These are phyloP conservation scores for Telmatherina bonti DNA, from an alignment of 2,797 vertebrate genomes.

Conservation along the genomic window DNA sequence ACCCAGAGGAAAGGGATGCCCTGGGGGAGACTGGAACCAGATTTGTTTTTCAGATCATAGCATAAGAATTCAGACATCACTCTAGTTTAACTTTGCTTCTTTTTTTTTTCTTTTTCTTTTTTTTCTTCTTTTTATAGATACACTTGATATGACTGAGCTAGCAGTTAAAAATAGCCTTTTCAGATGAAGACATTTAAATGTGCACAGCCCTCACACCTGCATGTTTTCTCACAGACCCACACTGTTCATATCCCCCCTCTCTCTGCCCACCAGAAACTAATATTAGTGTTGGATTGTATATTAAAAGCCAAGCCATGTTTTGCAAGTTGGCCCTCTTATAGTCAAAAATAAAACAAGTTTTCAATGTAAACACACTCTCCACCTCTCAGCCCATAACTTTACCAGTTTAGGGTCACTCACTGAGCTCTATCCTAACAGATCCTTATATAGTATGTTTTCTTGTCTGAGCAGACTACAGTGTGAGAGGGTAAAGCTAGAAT, in stretches of 20 bases:
- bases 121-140: too few relatives aligned
- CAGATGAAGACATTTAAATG: conserved; percentile 22
- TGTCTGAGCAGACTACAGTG: conserved; percentile 42
- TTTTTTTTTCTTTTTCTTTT: too few relatives aligned
- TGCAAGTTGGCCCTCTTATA: conserved; percentile 67
- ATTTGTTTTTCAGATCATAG: not conserved
- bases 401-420: conserved; percentile 45
- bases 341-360: conserved; percentile 59
- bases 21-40: conserved; percentile 21
- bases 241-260: conserved; percentile 7
- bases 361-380: conserved; percentile 62
- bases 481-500: conserved; percentile 43
- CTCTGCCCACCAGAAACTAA: conserved; percentile 49
- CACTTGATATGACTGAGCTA: too few relatives aligned
- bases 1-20: conserved; percentile 20
- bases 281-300: conserved; percentile 68
- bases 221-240: conserved; percentile 32
- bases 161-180: too few relatives aligned
- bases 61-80: not conserved
- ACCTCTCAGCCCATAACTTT: conserved; percentile 41
- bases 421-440: conserved; percentile 53
- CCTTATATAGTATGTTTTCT: conserved; percentile 77
- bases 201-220: conserved; percentile 34
- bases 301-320: conserved; percentile 56
- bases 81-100: conserved; percentile 5